phyloP scores from a whole-genome alignment of 2,888 invertebrate species.

The Mantis religiosa region DNA sequence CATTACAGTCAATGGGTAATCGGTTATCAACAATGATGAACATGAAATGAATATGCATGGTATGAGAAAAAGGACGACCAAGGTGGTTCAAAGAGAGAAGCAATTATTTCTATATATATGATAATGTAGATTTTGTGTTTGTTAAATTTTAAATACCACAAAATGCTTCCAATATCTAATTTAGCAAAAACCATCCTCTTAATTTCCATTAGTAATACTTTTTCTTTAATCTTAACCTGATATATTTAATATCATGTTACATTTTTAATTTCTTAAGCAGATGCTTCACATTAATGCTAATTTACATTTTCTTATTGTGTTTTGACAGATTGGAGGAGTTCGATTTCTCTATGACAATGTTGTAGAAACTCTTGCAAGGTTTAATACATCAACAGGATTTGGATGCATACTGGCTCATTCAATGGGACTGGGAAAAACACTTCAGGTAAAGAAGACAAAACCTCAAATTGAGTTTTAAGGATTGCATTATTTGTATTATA shows the following conservation, averaged over 20 bases:
- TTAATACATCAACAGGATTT: conserved; percentile 81
- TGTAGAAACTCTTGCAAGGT: conserved; percentile 87
- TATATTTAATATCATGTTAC: too few species aligned
- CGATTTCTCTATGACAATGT: conserved; percentile 95
- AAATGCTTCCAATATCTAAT: background rate
- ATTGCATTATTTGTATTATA: background rate
- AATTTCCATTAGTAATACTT: too few species aligned
- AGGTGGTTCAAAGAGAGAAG: too few species aligned
- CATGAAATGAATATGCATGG: too few species aligned
- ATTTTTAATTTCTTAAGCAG: too few species aligned
- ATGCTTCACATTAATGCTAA: background rate
- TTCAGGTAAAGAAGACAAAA: conserved; percentile 53
- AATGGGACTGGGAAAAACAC: conserved; percentile 98
- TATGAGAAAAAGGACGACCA: too few species aligned
- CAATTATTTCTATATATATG: too few species aligned
- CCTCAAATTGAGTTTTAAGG: background rate
- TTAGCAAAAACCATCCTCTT: background rate
- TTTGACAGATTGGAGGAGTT: conserved; percentile 80
- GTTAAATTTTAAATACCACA: too few species aligned
- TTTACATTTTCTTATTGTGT: conserved; percentile 16
- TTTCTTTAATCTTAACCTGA: too few species aligned
- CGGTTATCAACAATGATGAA: too few species aligned
- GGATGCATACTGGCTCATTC: conserved; percentile 98
- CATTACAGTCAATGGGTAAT: too few species aligned
- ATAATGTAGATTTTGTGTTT: too few species aligned